phyloP scores from a whole-genome alignment of 2,888 invertebrate species.

The Caenorhabditis uteleia region DNA sequence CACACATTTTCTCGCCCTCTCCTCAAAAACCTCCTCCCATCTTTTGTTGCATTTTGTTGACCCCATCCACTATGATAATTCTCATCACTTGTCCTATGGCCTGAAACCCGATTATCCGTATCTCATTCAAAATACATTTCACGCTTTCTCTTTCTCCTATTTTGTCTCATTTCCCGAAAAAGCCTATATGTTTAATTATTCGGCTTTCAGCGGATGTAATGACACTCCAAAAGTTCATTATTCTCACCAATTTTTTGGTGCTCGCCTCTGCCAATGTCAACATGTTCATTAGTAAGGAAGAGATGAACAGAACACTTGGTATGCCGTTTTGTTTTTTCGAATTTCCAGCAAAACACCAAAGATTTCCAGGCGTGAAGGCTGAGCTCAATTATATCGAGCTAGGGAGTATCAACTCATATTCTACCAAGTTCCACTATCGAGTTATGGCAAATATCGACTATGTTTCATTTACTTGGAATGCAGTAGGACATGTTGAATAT shows the following conservation, averaged over 20 bases:
- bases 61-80: too few relatives aligned
- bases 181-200: too few relatives aligned
- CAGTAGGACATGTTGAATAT: constrained; percentile 49
- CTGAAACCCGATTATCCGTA: too few relatives aligned
- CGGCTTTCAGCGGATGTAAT: too few relatives aligned
- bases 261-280: constrained; percentile 50
- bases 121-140: too few relatives aligned
- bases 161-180: too few relatives aligned
- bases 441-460: constrained; percentile 59
- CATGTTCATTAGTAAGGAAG: constrained; percentile 63
- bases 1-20: too few relatives aligned
- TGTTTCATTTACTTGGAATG: constrained; percentile 64
- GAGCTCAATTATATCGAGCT: constrained; percentile 65
- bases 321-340: constrained; percentile 5
- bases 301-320: constrained; percentile 68
- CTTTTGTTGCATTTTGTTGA: too few relatives aligned
- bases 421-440: constrained; percentile 64
- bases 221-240: too few relatives aligned
- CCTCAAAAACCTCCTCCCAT: too few relatives aligned
- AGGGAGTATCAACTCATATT: constrained; percentile 62
- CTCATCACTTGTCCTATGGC: too few relatives aligned
- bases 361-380: constrained; percentile 59
- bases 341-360: neutral
- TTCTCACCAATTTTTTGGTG: too few relatives aligned
- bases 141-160: neutral